Evolutionary conservation across 2,888 invertebrate species (phyloP).

Genomic region (Carpatolechia fugitivella): DNA sequence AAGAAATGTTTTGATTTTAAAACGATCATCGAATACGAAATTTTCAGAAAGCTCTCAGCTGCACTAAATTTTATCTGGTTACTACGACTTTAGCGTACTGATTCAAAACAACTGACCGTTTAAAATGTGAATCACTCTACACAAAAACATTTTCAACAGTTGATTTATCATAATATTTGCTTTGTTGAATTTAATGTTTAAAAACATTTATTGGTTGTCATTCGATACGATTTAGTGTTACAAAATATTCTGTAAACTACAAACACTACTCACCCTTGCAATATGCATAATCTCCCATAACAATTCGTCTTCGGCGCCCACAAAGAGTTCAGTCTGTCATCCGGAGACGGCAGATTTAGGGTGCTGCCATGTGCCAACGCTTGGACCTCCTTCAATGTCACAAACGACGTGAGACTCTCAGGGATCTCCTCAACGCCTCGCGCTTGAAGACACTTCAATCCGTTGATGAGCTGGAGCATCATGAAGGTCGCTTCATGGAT

Average conservation of each 20-base stretch:
- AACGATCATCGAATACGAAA: not conserved
- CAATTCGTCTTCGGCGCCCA: conserved; percentile 72
- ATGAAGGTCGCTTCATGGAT: conserved; percentile 86
- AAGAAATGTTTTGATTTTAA: conserved; percentile 10
- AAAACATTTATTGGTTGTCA: too few relatives aligned
- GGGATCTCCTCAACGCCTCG: conserved; percentile 90
- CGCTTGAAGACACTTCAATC: conserved; percentile 89
- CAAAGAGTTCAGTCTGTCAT: conserved; percentile 65
- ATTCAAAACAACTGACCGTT: too few relatives aligned
- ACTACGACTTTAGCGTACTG: too few relatives aligned
- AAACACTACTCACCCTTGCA: conserved; percentile 83
- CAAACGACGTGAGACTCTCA: conserved; percentile 84
- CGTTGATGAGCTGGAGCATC: conserved; percentile 89
- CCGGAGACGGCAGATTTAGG: conserved; percentile 46
- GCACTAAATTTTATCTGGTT: too few relatives aligned
- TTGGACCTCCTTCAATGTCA: conserved; percentile 82
- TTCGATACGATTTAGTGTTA: not conserved
- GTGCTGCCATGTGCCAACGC: conserved; percentile 46
- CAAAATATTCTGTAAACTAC: not conserved
- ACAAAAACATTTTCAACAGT: too few relatives aligned
- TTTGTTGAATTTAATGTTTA: too few relatives aligned
- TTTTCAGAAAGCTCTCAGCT: not conserved
- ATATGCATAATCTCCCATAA: conserved; percentile 83
- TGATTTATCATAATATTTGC: too few relatives aligned
- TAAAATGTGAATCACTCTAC: too few relatives aligned